A percentile compares a stretch with the other conserved stretches of the same genome.
These are phyloP conservation scores for Archips xylosteana DNA, from an alignment of 2,888 invertebrate species.

Conservation along the genomic window DNA sequence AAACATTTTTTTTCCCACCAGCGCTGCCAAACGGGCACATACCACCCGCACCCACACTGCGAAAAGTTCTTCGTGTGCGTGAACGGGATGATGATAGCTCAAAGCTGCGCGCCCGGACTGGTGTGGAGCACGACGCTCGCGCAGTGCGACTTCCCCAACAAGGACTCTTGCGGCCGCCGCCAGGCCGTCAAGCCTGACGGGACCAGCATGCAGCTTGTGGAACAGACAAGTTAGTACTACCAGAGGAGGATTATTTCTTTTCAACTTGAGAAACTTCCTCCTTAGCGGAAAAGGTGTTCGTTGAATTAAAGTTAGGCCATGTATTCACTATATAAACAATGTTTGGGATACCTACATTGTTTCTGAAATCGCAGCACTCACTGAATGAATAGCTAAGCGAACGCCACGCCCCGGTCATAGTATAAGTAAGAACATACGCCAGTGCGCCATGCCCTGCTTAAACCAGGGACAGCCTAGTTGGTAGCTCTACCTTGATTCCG, in stretches of 20 bases:
- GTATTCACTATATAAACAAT: too few species aligned
- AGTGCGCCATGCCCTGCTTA: too few species aligned
- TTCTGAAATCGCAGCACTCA: too few species aligned
- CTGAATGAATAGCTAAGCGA: too few species aligned
- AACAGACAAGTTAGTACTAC: constrained; percentile 51
- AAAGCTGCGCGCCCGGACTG: constrained; percentile 91
- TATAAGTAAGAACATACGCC: too few species aligned
- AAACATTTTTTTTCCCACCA: constrained; percentile 44
- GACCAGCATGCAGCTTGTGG: constrained; percentile 52
- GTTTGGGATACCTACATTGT: too few species aligned
- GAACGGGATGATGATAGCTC: constrained; percentile 88
- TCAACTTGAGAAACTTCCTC: too few species aligned
- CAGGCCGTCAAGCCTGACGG: constrained; percentile 61
- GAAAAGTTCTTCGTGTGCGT: constrained; percentile 92
- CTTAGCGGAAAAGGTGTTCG: too few species aligned
- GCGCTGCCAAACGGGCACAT: constrained; percentile 89
- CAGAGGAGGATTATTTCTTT: background rate
- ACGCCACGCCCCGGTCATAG: too few species aligned
- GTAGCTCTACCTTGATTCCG: too few species aligned
- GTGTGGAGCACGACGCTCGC: constrained; percentile 88
- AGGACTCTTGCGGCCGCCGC: constrained; percentile 85
- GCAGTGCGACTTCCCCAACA: constrained; percentile 91
- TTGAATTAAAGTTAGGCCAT: too few species aligned
- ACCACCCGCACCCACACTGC: constrained; percentile 90
- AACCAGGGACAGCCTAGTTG: too few species aligned